Conservation (phyloP, 2,888 invertebrate species). For the Nemoura dubitans region DNA sequence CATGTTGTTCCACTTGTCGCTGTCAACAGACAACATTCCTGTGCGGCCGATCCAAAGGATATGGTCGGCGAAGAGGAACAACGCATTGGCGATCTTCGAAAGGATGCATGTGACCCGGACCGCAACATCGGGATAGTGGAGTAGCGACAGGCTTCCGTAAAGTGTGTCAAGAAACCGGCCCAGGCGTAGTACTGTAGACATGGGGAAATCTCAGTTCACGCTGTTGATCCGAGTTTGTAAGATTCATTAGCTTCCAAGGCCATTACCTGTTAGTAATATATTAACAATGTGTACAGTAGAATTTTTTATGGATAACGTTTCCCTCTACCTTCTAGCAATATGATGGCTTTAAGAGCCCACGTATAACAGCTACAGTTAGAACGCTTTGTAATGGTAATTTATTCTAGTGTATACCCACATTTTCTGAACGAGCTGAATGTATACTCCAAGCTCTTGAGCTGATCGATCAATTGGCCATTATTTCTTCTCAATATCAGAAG, state of each 20-base stretch:
- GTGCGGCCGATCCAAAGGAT: constrained; percentile 84
- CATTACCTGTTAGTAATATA: no score
- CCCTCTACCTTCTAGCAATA: no score
- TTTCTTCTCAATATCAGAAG: constrained; percentile 71
- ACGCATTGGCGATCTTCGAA: constrained; percentile 80
- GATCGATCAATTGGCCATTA: constrained; percentile 73
- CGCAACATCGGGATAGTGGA: constrained; percentile 76
- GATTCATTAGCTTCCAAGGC: no score
- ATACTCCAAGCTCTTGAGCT: constrained; percentile 82
- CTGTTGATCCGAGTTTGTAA: not conserved
- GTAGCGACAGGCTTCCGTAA: constrained; percentile 75
- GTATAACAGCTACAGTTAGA: no score
- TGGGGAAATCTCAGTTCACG: constrained; percentile 37
- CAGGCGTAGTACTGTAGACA: constrained; percentile 79
- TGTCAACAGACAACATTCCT: constrained; percentile 70
- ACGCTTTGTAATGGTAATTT: no score
- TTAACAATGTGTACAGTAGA: no score
- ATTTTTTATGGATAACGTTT: no score
- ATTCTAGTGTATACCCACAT: constrained; percentile 65
- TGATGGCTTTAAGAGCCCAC: no score
- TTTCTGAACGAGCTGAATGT: constrained; percentile 87
- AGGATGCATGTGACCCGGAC: constrained; percentile 77
- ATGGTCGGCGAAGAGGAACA: constrained; percentile 87
- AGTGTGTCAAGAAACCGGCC: constrained; percentile 86
- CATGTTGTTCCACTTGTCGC: constrained; percentile 77